Evolutionary conservation across 1,140 invertebrate species (phyloP), one percentile per base, ranked within the genome.

Genomic region (Limonius californicus): DNA sequence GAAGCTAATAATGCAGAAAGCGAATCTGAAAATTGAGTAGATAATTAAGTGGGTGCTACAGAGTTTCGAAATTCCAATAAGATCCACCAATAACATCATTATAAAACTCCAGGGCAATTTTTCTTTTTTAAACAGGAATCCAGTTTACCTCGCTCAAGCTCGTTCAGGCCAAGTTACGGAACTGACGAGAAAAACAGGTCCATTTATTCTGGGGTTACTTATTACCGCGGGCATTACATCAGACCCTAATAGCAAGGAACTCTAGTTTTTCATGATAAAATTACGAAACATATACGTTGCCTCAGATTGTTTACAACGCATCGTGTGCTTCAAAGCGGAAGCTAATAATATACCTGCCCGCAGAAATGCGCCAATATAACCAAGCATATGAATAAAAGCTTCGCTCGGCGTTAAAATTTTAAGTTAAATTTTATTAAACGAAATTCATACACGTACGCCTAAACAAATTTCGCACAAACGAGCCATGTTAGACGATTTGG

Each of bases 201-300:
- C 60, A 61, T 61, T 61, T 61, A 61, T 61, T 56, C 60, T 61
- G 50, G 20, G 60, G 60, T 61, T 61, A 61, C 60, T 61, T 61
- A 61, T 61, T 61, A 61, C 60, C 60, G 11, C 27, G 45, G 54
- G 16, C 59, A 61, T 61, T 61, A 61, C 59, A 54, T 61, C 54
- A 27, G 57, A 30, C 57, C 47, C 43, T 59, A 59, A 59, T 59
- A 59, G 54, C 60, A 61, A 61, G 59, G 50, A 61, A 43, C 50
- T 55, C 53, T 61, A 53, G 60, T 45, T 61, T 61, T 56, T 61
- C 60, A 61, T 39, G 54, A 61, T 61, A 43, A 45, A 61, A 61
- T 61, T 61, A 56, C 54, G 56, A 43, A 61, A 59, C 58, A 23
- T 30, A 15, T 21, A 59, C 12, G 32, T 43, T 9, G 45, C 35